These are phyloP conservation scores for Oxytorus armatus DNA, from an alignment of 2,888 invertebrate species.

Conservation along the genomic window DNA sequence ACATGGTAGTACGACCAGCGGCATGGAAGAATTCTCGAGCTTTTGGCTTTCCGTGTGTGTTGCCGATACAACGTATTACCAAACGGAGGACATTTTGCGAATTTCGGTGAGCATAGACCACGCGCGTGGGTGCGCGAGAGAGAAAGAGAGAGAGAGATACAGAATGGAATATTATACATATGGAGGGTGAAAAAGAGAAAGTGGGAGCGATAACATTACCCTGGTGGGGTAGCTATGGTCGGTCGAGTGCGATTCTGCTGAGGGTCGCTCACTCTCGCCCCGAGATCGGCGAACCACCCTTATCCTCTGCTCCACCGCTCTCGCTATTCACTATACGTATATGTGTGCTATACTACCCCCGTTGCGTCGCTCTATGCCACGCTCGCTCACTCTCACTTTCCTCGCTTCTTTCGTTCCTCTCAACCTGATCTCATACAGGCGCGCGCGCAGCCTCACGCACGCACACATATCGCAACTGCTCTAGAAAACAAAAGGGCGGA, in stretches of 20 bases:
- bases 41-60: conserved; percentile 33
- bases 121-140: conserved; percentile 12
- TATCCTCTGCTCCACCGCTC: conserved; percentile 38
- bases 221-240: conserved; percentile 45
- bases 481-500: conserved; percentile 2
- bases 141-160: conserved; percentile 51
- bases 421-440: conserved; percentile 38
- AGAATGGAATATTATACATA: conserved; percentile 51
- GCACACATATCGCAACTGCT: background rate
- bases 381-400: conserved; percentile 64
- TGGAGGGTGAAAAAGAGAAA: conserved; percentile 61
- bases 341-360: conserved; percentile 13
- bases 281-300: conserved; percentile 61
- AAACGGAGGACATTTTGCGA: conserved; percentile 77
- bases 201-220: conserved; percentile 65
- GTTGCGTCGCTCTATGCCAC: conserved; percentile 35
- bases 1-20: conserved; percentile 21
- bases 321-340: conserved; percentile 10
- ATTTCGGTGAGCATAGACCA: conserved; percentile 70
- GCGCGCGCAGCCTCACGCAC: conserved; percentile 54
- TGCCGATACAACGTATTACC: conserved; percentile 77
- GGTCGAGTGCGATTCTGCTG: conserved; percentile 58
- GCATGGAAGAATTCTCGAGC: conserved; percentile 24
- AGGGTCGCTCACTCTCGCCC: conserved; percentile 63
- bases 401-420: conserved; percentile 45